A percentile compares a stretch with the other conserved stretches of the same genome.
These are phyloP conservation scores for Hemicordylus capensis DNA, from an alignment of 2,113 vertebrate genomes.

Conservation along the genomic window DNA sequence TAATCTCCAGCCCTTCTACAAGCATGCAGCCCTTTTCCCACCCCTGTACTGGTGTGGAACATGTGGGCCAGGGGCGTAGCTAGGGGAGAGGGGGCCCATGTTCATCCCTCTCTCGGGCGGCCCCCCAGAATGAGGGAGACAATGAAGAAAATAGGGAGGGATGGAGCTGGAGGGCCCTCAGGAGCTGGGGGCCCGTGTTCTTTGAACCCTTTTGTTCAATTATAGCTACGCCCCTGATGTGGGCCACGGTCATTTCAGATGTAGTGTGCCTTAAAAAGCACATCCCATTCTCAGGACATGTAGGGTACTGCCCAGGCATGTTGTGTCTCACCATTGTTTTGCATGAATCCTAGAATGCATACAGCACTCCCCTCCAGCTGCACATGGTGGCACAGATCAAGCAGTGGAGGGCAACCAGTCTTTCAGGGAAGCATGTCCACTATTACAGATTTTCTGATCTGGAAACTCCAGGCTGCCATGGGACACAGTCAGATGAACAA, in stretches of 20 bases:
- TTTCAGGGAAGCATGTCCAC: neutral
- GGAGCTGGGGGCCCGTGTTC: too few species aligned
- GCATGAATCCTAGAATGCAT: neutral
- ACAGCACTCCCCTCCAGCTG: neutral
- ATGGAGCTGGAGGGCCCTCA: too few species aligned
- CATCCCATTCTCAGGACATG: neutral
- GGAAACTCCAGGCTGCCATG: neutral
- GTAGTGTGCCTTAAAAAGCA: neutral
- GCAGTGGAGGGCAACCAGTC: neutral
- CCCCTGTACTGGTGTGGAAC: too few species aligned
- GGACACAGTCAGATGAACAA: neutral
- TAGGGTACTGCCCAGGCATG: neutral
- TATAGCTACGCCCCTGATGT: too few species aligned
- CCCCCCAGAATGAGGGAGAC: too few species aligned
- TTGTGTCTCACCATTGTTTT: neutral
- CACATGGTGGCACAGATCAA: neutral
- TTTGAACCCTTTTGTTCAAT: too few species aligned
- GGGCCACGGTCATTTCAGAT: neutral
- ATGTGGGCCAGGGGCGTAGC: too few species aligned
- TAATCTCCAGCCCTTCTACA: too few species aligned
- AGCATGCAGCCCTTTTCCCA: too few species aligned
- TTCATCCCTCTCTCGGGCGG: too few species aligned
- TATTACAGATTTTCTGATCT: neutral
- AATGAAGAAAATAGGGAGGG: too few species aligned
- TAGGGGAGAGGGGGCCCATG: too few species aligned